A percentile compares a stretch with the other conserved stretches of the same genome.
Conservation (phyloP, 2,113 vertebrate species). For the Austrofundulus limnaeus region DNA sequence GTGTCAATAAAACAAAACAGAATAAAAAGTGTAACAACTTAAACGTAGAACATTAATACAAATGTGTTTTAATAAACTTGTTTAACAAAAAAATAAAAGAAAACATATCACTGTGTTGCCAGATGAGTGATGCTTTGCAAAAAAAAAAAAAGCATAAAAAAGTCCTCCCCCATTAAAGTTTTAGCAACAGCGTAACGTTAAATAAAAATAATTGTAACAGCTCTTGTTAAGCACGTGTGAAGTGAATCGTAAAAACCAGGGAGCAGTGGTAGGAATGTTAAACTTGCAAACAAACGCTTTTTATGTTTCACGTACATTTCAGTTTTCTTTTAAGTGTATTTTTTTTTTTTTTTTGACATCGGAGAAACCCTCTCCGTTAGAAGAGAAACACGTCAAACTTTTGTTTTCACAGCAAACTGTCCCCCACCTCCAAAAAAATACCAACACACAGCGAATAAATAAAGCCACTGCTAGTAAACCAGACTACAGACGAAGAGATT, state of each 20-base stretch:
- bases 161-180: slow-evolving; percentile 1
- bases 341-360: slow-evolving; percentile 6
- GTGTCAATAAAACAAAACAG: slow-evolving; percentile 80
- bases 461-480: slow-evolving; percentile 51
- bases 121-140: slow-evolving; percentile 24
- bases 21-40: slow-evolving; percentile 73
- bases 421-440: slow-evolving; percentile 23
- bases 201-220: slow-evolving; percentile 30
- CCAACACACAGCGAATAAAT: slow-evolving; percentile 65
- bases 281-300: slow-evolving; percentile 14
- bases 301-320: slow-evolving; percentile 5
- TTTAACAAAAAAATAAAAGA: slow-evolving; percentile 36
- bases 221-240: slow-evolving; percentile 27
- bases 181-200: slow-evolving; percentile 25
- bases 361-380: slow-evolving; percentile 6
- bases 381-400: slow-evolving; percentile 1
- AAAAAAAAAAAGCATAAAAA: slow-evolving; percentile 21
- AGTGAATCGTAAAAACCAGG: slow-evolving; percentile 12
- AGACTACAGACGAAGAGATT: slow-evolving; percentile 59
- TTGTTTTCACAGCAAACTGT: slow-evolving; percentile 4
- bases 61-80: slow-evolving; percentile 45
- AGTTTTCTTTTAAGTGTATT: slow-evolving; percentile 9
- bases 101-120: slow-evolving; percentile 52
- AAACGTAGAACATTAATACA: slow-evolving; percentile 82
- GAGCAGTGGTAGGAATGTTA: slow-evolving; percentile 33